phyloP scores from a whole-genome alignment of 2,888 invertebrate genomes.

The Tinea semifulvella region DNA sequence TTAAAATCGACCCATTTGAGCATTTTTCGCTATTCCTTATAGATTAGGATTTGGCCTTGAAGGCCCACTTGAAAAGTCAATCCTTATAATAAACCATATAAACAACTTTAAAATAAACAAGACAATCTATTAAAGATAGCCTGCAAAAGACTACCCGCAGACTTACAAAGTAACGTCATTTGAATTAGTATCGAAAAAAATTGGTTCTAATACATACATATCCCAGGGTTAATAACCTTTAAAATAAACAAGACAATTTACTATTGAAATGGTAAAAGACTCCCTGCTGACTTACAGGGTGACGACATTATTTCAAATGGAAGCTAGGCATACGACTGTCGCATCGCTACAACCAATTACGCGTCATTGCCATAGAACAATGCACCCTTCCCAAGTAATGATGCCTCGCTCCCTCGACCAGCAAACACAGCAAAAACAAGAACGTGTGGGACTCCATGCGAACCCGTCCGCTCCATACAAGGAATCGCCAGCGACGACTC shows the following conservation, averaged over 20 bases:
- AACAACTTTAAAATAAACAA: too few relatives aligned
- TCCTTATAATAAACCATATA: too few relatives aligned
- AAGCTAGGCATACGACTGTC: conserved; percentile 5
- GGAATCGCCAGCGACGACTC: conserved; percentile 29
- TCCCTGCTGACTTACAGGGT: background rate
- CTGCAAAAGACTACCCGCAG: too few relatives aligned
- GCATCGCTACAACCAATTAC: conserved; percentile 12
- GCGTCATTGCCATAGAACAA: conserved; percentile 10
- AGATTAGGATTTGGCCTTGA: too few relatives aligned
- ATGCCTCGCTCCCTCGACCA: conserved; percentile 47
- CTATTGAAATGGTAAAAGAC: background rate
- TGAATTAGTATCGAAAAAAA: too few relatives aligned
- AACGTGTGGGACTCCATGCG: conserved; percentile 64
- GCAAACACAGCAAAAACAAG: conserved; percentile 52
- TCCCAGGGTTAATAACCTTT: conserved; percentile 6
- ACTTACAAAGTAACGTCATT: too few relatives aligned
- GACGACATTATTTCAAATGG: conserved; percentile 8
- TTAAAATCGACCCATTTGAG: too few relatives aligned
- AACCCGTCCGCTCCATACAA: conserved; percentile 63
- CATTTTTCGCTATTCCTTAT: too few relatives aligned
- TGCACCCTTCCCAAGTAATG: conserved; percentile 9
- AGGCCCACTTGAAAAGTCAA: too few relatives aligned
- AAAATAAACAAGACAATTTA: background rate
- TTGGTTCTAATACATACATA: too few relatives aligned
- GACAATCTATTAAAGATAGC: too few relatives aligned